These are phyloP conservation scores for Macrobrachium rosenbergii DNA, from an alignment of 1,140 invertebrate genomes.

Conservation along the genomic window DNA sequence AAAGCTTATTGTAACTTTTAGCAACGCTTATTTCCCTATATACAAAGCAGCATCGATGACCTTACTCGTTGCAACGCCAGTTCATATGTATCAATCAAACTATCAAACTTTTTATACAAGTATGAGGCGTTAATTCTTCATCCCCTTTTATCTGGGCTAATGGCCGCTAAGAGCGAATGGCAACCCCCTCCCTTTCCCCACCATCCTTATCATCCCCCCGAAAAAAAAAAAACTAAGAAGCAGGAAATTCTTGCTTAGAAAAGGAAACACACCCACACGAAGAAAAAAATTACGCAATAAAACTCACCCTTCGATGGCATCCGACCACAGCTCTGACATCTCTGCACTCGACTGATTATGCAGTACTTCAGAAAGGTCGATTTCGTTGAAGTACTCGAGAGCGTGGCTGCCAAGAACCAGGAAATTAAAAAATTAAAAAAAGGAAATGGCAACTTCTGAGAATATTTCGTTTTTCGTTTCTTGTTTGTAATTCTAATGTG, in stretches of 20 bases:
- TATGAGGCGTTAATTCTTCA: too few species aligned
- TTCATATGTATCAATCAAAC: too few species aligned
- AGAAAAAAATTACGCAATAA: not conserved
- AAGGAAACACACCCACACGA: not conserved
- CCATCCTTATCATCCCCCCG: too few species aligned
- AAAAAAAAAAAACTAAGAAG: not conserved
- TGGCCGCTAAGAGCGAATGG: too few species aligned
- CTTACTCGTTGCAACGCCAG: too few species aligned
- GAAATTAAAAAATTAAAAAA: not conserved
- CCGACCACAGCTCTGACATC: constrained; percentile 39
- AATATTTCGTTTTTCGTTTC: not conserved
- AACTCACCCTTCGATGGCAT: constrained; percentile 37
- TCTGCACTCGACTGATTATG: not conserved
- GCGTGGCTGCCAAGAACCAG: constrained; percentile 31
- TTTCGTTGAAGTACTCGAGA: constrained; percentile 51
- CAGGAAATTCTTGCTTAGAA: not conserved
- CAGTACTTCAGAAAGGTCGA: constrained; percentile 29
- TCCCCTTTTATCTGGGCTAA: too few species aligned
- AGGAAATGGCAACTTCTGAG: not conserved
- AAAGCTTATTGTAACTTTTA: too few species aligned
- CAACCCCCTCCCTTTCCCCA: too few species aligned
- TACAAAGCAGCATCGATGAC: too few species aligned
- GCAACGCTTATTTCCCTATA: too few species aligned
- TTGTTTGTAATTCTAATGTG: not conserved
- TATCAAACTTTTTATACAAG: too few species aligned